Percentiles rank a stretch among this genome's conserved stretches.
These are phyloP conservation scores for Cephus nigrinus DNA, from an alignment of 2,888 invertebrate genomes.

Conservation along the genomic window DNA sequence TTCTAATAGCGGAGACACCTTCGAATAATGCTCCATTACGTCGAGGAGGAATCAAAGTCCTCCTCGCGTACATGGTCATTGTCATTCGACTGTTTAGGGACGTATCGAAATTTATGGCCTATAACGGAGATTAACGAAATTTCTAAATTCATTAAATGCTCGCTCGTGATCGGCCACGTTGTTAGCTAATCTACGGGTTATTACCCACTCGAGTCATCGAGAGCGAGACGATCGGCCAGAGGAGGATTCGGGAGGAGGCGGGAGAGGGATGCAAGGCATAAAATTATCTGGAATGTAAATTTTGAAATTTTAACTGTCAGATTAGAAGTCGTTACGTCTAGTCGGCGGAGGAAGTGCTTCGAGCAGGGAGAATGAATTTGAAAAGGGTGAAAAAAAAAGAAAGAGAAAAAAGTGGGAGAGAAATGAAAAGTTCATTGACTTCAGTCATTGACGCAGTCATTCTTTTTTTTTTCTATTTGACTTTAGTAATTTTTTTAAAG, in stretches of 20 bases:
- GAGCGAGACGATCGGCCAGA: neutral
- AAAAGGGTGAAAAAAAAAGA: neutral
- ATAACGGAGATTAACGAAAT: slow-evolving; percentile 32
- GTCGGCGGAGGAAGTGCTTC: slow-evolving; percentile 3
- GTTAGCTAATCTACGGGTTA: slow-evolving; percentile 34
- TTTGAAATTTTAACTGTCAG: slow-evolving; percentile 20
- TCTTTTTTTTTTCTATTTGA: neutral
- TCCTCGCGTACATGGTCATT: neutral
- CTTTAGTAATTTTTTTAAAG: neutral
- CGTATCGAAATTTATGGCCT: slow-evolving; percentile 26
- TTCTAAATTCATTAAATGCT: slow-evolving; percentile 35
- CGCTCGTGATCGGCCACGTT: slow-evolving; percentile 8
- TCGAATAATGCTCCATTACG: slow-evolving; percentile 24
- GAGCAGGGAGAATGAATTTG: neutral
- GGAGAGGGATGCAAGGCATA: neutral
- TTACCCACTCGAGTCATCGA: neutral
- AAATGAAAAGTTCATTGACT: slow-evolving; percentile 20
- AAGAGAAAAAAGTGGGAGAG: slow-evolving; percentile 4
- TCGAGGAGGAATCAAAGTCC: slow-evolving; percentile 4
- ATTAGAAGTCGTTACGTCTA: slow-evolving; percentile 15
- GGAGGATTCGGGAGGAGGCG: neutral
- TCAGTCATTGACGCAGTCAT: slow-evolving; percentile 5
- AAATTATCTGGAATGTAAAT: slow-evolving; percentile 22
- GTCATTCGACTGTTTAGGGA: slow-evolving; percentile 5
- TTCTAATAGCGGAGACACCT: slow-evolving; percentile 7